Evolutionary conservation across 2,113 vertebrate genomes (phyloP).

Genomic region (Podarcis muralis): DNA sequence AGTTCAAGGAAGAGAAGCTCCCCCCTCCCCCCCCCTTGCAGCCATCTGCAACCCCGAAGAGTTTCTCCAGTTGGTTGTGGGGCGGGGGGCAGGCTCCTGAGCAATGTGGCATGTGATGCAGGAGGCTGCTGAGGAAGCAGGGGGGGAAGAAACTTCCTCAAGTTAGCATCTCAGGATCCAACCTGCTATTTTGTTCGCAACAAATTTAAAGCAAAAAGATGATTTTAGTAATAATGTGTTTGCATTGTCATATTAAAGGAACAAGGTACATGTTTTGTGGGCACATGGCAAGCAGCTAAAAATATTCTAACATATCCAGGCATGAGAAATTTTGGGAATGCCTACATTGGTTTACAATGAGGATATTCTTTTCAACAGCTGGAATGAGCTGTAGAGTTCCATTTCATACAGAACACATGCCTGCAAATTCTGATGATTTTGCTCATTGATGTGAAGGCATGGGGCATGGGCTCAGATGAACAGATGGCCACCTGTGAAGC

Average conservation of each 20-base stretch:
- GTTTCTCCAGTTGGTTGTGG: rapidly evolving
- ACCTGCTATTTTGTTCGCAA: neutral
- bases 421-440: neutral
- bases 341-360: neutral
- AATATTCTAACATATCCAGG: neutral
- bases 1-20: neutral
- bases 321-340: neutral
- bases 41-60: neutral
- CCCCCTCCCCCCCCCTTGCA: neutral
- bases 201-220: neutral
- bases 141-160: neutral
- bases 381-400: neutral
- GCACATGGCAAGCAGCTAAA: neutral
- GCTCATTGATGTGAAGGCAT: neutral
- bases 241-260: neutral
- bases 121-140: too few relatives aligned
- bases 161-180: neutral
- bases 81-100: neutral
- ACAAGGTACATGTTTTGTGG: neutral
- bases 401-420: neutral
- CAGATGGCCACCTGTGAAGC: too few relatives aligned
- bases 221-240: neutral
- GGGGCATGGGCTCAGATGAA: neutral
- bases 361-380: neutral
- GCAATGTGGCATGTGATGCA: too few relatives aligned